These are phyloP conservation scores for Serripes groenlandicus DNA, from an alignment of 2,888 invertebrate genomes.

Conservation along the genomic window DNA sequence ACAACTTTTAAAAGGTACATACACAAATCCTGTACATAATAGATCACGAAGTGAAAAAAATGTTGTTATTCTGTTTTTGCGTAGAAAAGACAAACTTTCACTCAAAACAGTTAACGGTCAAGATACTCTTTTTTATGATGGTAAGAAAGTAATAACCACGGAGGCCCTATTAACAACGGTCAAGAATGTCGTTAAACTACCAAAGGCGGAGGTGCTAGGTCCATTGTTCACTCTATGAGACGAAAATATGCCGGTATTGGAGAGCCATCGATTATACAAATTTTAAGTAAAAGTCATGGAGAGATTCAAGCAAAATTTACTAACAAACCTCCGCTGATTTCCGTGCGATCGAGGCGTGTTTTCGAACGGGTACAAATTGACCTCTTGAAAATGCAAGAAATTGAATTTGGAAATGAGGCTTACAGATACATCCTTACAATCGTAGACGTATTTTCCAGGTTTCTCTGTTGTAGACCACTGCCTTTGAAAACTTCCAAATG, in stretches of 20 bases:
- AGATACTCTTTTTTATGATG: slow-evolving; percentile 3
- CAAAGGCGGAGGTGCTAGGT: slow-evolving; percentile 3
- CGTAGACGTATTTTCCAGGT: slow-evolving; percentile 1
- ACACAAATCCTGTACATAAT: too few species aligned
- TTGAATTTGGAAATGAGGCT: too few species aligned
- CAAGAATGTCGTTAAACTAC: not conserved
- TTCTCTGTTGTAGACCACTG: not conserved
- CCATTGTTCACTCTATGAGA: not conserved
- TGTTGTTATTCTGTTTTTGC: not conserved
- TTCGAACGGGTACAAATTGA: slow-evolving; percentile 13
- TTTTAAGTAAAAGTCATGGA: slow-evolving; percentile 3
- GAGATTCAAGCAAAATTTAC: slow-evolving; percentile 1
- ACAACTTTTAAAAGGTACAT: too few species aligned
- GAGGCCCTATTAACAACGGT: not conserved
- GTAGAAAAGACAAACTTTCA: not conserved
- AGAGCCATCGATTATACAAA: not conserved
- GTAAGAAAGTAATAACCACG: not conserved
- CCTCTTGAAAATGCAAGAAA: too few species aligned
- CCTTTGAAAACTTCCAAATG: not conserved
- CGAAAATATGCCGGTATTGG: not conserved
- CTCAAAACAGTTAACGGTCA: not conserved
- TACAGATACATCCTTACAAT: not conserved
- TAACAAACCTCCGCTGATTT: not conserved
- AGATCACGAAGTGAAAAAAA: too few species aligned
- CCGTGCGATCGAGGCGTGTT: not conserved